Conservation (phyloP, 2,797 vertebrate genomes). For the Eulemur mongoz region DNA sequence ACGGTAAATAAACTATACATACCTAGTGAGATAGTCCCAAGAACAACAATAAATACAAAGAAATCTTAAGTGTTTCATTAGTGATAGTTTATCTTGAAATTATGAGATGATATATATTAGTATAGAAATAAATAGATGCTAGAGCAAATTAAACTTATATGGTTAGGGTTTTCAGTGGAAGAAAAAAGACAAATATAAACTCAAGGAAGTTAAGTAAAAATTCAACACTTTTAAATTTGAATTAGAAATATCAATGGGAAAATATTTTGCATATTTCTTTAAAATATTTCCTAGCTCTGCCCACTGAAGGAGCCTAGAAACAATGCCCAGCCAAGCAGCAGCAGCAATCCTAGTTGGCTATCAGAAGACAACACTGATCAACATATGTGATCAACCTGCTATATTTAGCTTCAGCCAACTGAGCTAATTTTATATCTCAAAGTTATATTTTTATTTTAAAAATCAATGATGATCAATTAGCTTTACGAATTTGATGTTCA, state of each 20-base stretch:
- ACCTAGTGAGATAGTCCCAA: neutral
- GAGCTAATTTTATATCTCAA: slow-evolving; percentile 7
- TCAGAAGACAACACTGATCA: neutral
- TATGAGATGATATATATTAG: neutral
- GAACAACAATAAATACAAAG: neutral
- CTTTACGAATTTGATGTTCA: neutral
- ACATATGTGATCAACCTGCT: neutral
- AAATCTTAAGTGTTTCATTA: neutral
- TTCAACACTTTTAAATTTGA: neutral
- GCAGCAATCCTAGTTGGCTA: rapidly evolving
- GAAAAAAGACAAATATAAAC: neutral
- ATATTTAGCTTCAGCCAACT: neutral
- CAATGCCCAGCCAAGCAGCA: neutral
- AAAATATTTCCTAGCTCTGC: neutral
- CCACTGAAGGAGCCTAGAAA: neutral
- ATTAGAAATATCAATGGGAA: neutral
- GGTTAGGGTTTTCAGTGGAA: neutral
- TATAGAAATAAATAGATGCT: neutral
- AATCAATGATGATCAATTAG: neutral
- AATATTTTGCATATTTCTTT: neutral
- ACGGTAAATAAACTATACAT: neutral
- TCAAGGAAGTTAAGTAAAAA: neutral
- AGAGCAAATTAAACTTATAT: neutral
- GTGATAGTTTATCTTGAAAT: neutral
- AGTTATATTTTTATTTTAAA: neutral